Conservation (phyloP, 2,113 vertebrate species). For the Bucco capensis region DNA sequence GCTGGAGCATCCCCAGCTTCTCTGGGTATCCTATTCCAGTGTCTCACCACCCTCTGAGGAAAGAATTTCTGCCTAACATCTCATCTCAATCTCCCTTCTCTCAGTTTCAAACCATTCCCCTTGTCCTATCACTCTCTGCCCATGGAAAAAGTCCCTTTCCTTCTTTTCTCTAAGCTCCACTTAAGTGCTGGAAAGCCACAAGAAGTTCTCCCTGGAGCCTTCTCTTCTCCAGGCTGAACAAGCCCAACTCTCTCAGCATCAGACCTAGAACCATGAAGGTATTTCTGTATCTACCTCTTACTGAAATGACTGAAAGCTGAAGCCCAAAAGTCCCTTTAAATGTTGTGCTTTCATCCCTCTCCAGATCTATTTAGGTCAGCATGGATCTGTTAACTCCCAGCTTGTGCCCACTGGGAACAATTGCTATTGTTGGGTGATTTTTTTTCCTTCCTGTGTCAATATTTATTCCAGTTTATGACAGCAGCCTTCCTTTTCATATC, state of each 20-base stretch:
- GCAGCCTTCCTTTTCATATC: neutral
- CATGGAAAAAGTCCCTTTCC: no score
- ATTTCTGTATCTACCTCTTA: neutral
- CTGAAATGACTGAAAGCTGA: neutral
- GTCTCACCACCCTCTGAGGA: no score
- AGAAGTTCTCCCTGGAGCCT: no score
- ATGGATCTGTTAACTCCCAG: neutral
- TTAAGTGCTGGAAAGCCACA: neutral
- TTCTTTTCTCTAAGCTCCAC: rapidly evolving
- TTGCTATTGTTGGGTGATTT: conserved; percentile 25
- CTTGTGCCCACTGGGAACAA: conserved; percentile 2
- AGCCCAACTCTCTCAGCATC: no score
- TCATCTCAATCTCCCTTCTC: no score
- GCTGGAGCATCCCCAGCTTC: no score
- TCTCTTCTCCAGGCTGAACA: no score
- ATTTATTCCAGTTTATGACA: conserved; percentile 10
- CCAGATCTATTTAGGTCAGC: neutral
- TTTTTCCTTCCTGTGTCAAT: conserved; percentile 42
- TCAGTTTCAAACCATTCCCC: no score
- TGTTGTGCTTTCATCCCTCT: neutral
- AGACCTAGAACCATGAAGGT: neutral
- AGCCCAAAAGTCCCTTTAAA: neutral
- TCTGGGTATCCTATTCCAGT: no score
- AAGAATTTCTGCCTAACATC: no score
- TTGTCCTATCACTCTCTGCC: no score